Evolutionary conservation across 2,888 invertebrate genomes (phyloP), one percentile per base, ranked within the genome.

Genomic region (Lysandra bellargus): DNA sequence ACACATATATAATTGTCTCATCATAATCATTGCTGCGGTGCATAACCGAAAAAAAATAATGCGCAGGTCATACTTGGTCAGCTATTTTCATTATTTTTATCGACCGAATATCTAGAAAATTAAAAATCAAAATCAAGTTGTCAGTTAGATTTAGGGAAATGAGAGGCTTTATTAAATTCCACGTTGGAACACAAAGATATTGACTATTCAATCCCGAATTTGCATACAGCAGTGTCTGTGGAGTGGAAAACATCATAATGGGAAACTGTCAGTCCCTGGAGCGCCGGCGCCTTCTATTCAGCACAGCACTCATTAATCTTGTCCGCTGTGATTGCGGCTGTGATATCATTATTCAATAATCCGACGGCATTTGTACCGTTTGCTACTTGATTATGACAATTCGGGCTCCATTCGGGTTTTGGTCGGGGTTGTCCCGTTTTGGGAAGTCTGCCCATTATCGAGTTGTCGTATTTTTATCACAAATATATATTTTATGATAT

Each of bases 281-380:
- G 80, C 82, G 82, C 84, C 86, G 84, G 84, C 85, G 86, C 87
- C 85, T 83, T 86, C 86, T 85, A 87, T 88, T 88, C 88, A 87
- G 84, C 85, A 85, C 85, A 86, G 86, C 83, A 81, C 80, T 83
- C 88, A 90, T 91, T 90, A 90, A 91, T 91, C 91, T 89, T 90
- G 87, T 85, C 86, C 86, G 86, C 84, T 87, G 88, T 87, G 89
- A 89, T 88, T 87, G 88, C 87, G 87, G 86, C 83, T 82, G 88
- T 84, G 87, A 88, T 87, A 86, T 87, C 86, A 88, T 89, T 89
- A 89, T 89, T 89, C 86, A 89, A 88, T 90, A 86, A 86, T 84
- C 81, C 82, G 81, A 84, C 84, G 84, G 83, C 84, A 85, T 83
- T 83, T 84, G 69, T 69, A 72, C 78, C 57, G 40, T 74, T 74